Base-by-base conservation (phyloP, 1,140 invertebrate genomes). In the Diabrotica undecimpunctata region DNA sequence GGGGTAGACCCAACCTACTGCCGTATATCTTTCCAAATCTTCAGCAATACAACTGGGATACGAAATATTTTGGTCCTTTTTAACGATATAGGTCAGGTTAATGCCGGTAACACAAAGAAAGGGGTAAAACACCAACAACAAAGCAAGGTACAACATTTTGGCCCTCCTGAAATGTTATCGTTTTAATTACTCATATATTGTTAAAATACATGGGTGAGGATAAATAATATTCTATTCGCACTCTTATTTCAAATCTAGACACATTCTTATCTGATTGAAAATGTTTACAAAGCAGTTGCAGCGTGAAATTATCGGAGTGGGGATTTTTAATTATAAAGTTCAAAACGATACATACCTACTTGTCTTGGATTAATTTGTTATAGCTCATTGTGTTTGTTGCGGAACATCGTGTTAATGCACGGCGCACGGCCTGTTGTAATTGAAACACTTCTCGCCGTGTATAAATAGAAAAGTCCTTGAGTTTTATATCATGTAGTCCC, bases 1-100 rank as follows among this genome's bases (percentile, higher is more conserved):
- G 9, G 73, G 73, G 58, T 73, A 74, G 5, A 72, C 54, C 73
- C 73, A 74, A 13, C 71, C 73, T 11, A 74, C 60, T 3, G 58
- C 73, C 6, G 60, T 36, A 61, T 74, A 74, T 39, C 73, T 65
- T 36, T 71, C 68, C 36, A 69, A 62, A 50, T 69, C 73, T 54
- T 74, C 71, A 0, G 68, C 71, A 12, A 74, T 66, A 66, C 73
- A 74, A 54, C 61, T 74, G 13, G 73, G 73, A 39, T 68, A 60
- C 0, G 72, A 14, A 10, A 56, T 51, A 50, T 57, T 50, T 35
- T 51, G 41, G 7, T 70, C 66, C 54, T 62, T 70, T 61, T 71
- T 71, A 9, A 74, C 51, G 13, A 74, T 73, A 55, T 74, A 74
- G 4, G 71, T 74, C 62, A 74, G 51, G 50, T 69, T 68, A 54